Percentiles rank a stretch among this genome's conserved stretches.
phyloP scores from a whole-genome alignment of 1,140 invertebrate genomes.

The Cotesia typhae region DNA sequence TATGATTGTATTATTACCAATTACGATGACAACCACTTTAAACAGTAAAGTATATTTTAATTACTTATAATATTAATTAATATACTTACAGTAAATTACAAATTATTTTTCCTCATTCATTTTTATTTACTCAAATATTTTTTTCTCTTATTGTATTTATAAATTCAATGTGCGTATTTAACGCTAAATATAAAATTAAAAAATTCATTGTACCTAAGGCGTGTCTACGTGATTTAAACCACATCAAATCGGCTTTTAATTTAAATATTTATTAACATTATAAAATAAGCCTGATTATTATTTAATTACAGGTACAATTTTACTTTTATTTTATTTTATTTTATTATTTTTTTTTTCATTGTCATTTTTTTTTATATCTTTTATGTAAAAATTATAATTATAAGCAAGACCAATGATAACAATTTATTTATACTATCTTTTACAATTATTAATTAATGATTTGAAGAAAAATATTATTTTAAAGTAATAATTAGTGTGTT shows the following conservation, averaged over 20 bases:
- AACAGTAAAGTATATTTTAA: slow-evolving; percentile 14
- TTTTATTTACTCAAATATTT: slow-evolving; percentile 27
- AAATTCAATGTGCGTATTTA: slow-evolving; percentile 32
- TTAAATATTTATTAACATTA: too few relatives aligned
- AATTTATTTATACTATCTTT: too few relatives aligned
- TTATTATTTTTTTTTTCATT: too few relatives aligned
- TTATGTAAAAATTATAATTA: too few relatives aligned
- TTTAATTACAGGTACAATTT: slow-evolving; percentile 34
- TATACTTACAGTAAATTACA: too few relatives aligned
- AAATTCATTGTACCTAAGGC: slow-evolving; percentile 39
- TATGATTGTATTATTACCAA: slow-evolving; percentile 20
- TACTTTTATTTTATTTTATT: not conserved
- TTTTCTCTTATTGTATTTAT: slow-evolving; percentile 20
- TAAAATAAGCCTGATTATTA: slow-evolving; percentile 9
- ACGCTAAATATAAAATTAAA: slow-evolving; percentile 43
- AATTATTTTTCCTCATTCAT: not conserved
- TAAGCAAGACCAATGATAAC: too few relatives aligned
- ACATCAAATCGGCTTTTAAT: slow-evolving; percentile 7
- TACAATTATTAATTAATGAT: too few relatives aligned
- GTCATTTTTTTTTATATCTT: too few relatives aligned
- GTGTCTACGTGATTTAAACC: slow-evolving; percentile 29
- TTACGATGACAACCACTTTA: slow-evolving; percentile 15
- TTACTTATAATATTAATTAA: too few relatives aligned
- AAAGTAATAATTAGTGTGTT: not conserved
- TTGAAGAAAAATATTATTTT: not conserved